Evolutionary conservation across 1,140 invertebrate genomes (phyloP), one percentile per base, ranked within the genome.

Genomic region (Aphelinus certus): DNA sequence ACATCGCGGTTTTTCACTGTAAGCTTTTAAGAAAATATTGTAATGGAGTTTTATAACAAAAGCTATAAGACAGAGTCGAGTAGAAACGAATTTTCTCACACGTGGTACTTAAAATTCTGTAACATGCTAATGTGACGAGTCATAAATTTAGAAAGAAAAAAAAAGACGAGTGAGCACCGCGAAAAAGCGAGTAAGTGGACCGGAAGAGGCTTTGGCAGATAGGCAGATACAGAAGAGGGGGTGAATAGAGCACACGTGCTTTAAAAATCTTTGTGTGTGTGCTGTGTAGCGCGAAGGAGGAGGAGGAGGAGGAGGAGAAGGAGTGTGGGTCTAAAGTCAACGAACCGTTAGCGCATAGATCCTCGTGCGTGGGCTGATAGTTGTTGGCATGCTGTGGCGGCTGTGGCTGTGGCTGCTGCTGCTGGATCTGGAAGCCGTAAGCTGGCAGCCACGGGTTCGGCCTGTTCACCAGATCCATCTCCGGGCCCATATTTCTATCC

Each of bases 391-490:
- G 79, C 42, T 75, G 73, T 45, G 26, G 64, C 26, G 26, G 26
- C 26, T 26, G 26, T 65, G 80, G 79, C 75, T 85, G 84, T 6
- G 9, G 9, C 4, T 53, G 4, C 4, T 53, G 51, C 80, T 86
- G 85, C 75, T 88, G 87, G 26, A 88, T 83, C 72, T 88, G 85
- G 74, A 86, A 88, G n/a, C 87, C 87, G 67, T 88, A 88, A 66
- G 87, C 86, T 76, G 87, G 87, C 80, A 87, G 83, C 87, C 87
- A 87, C 3, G 87, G 83, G 80, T 87, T 88, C 62, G 85, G 85
- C 58, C 84, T 81, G 81, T 87, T 87, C 75, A 83, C 85, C 79
- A 87, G 80, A 60, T 86, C 83, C 76, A 81, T 81, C 65, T 81
- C 83, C 60, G 78, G 63, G 49, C 75, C 79, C 77, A 79, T 79